Evolutionary conservation across 2,797 vertebrate genomes (phyloP).

Genomic region (Thalassophryne amazonica): DNA sequence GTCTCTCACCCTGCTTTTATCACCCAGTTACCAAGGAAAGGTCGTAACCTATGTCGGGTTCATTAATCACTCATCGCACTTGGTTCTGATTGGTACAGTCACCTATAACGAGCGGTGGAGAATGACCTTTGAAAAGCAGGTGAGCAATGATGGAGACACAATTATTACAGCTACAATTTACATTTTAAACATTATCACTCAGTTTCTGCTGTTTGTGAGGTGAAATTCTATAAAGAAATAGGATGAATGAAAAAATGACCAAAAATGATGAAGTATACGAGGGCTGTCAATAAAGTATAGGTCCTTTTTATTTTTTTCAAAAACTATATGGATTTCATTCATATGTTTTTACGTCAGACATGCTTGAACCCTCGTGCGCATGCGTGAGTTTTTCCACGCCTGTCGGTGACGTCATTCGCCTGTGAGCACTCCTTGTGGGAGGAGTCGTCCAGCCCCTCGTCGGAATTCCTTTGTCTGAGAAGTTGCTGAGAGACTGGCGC

Average conservation of each 20-base stretch:
- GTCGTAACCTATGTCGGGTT: conserved; percentile 50
- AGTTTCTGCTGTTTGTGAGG: not conserved
- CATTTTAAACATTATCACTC: conserved; percentile 4
- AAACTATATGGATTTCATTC: too few species aligned
- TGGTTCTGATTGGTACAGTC: conserved; percentile 44
- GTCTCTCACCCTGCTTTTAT: conserved; percentile 26
- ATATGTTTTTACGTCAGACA: too few species aligned
- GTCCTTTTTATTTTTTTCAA: too few species aligned
- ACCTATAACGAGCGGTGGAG: conserved; percentile 44
- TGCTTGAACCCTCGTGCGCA: too few species aligned
- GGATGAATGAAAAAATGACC: not conserved
- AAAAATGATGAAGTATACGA: not conserved
- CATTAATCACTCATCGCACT: conserved; percentile 55
- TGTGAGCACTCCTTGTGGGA: too few species aligned
- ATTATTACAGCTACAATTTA: not conserved
- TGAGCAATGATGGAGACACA: not conserved
- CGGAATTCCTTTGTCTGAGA: too few species aligned
- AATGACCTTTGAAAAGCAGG: conserved; percentile 52
- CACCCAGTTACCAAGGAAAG: conserved; percentile 41
- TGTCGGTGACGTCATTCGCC: too few species aligned
- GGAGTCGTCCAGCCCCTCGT: too few species aligned
- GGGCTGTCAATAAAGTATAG: too few species aligned
- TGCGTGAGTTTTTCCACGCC: too few species aligned
- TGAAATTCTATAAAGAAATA: not conserved
- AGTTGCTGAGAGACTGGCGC: too few species aligned